phyloP scores from a whole-genome alignment of 2,113 vertebrate genomes.

The Cnemophilus loriae region DNA sequence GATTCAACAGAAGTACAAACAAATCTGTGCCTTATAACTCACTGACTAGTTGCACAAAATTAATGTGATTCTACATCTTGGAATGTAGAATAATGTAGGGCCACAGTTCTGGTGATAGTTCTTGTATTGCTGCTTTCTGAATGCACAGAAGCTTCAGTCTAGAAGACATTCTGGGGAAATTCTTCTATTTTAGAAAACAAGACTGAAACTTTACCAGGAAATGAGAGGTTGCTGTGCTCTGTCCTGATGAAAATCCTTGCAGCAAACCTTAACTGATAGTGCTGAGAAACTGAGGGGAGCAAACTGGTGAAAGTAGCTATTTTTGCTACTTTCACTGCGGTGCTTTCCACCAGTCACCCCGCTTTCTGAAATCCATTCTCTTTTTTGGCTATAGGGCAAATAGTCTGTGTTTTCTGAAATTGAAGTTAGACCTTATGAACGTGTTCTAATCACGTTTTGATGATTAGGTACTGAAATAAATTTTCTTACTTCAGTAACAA shows the following conservation, averaged over 20 bases:
- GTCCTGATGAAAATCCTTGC: neutral
- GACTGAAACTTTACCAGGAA: neutral
- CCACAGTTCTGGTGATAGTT: neutral
- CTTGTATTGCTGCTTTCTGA: neutral
- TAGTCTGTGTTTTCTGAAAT: neutral
- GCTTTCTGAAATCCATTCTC: neutral
- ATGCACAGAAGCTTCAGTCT: neutral
- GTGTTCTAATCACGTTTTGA: neutral
- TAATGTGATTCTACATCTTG: neutral
- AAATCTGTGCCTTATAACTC: neutral
- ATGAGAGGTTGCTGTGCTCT: neutral
- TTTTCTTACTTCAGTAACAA: neutral
- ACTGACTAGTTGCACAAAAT: neutral
- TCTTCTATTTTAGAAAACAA: neutral
- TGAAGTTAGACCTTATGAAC: neutral
- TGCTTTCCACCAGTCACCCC: neutral
- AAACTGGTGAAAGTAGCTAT: neutral
- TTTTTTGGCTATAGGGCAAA: neutral
- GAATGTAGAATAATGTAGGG: neutral
- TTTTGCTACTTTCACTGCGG: neutral
- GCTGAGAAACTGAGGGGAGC: neutral
- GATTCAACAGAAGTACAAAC: neutral
- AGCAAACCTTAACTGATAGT: neutral
- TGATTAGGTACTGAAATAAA: neutral
- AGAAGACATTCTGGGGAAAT: neutral